Conservation (phyloP, 2,797 vertebrate species). For the Poeciliopsis presidionis region DNA sequence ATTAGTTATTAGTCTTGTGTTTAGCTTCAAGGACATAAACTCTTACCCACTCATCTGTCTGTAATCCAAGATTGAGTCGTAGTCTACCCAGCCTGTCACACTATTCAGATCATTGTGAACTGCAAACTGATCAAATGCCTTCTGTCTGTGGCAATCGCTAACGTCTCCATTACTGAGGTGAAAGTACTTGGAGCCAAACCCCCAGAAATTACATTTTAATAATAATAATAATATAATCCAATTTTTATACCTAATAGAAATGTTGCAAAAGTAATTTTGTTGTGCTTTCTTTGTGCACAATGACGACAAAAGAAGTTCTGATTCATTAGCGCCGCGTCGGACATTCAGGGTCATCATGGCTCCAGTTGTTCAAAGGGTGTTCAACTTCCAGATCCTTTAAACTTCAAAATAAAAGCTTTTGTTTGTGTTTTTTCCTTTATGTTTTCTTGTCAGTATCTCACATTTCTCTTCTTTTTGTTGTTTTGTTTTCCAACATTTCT, state of each 20-base stretch:
- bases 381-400: background rate
- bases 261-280: no score
- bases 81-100: background rate
- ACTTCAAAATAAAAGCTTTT: background rate
- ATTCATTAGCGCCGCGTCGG: no score
- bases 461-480: background rate
- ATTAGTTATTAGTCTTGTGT: background rate
- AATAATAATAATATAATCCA: background rate
- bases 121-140: background rate
- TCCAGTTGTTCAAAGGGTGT: background rate
- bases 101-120: background rate
- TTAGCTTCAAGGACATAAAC: background rate
- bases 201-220: background rate
- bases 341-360: background rate
- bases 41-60: background rate
- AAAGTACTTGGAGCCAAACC: background rate
- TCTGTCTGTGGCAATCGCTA: background rate
- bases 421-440: background rate
- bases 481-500: background rate
- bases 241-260: no score
- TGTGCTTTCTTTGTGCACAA: no score
- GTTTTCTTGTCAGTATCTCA: conserved; percentile 7
- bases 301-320: no score
- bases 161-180: background rate
- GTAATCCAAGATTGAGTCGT: background rate